These are phyloP conservation scores for Xiphorhynchus elegans DNA, from an alignment of 2,113 vertebrate species.

Conservation along the genomic window DNA sequence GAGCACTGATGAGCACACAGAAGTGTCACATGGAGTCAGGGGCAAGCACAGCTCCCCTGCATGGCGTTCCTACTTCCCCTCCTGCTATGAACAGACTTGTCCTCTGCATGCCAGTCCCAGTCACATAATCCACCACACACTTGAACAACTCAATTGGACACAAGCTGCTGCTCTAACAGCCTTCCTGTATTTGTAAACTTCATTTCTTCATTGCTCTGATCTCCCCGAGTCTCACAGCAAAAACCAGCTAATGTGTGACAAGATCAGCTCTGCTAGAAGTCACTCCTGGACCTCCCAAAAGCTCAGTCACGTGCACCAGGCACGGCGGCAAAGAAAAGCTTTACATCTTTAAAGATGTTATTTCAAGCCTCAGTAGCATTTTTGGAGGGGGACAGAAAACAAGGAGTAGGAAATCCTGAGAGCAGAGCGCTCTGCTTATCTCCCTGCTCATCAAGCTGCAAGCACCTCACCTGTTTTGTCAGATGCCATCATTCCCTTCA, in stretches of 20 bases:
- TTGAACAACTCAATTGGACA: background rate
- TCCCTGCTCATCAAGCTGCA: background rate
- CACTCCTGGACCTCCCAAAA: background rate
- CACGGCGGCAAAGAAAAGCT: background rate
- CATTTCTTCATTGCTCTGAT: background rate
- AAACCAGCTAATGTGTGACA: background rate
- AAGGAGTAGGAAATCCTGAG: background rate
- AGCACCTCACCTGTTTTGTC: accelerated
- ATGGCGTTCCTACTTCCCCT: background rate
- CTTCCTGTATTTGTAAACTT: background rate
- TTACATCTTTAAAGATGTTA: accelerated
- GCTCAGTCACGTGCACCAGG: background rate
- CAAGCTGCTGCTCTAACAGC: background rate
- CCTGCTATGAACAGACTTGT: background rate
- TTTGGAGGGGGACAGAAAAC: background rate
- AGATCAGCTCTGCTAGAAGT: background rate
- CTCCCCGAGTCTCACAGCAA: background rate
- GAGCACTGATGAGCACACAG: background rate
- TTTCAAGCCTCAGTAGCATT: background rate
- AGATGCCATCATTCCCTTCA: background rate
- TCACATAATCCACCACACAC: accelerated
- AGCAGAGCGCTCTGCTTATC: background rate
- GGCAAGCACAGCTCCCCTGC: background rate
- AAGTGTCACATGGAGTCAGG: accelerated
- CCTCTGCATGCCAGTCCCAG: background rate